A percentile compares a stretch with the other conserved stretches of the same genome.
Evolutionary conservation across 2,113 vertebrate genomes (phyloP).

Genomic region (Pontoporia blainvillei): DNA sequence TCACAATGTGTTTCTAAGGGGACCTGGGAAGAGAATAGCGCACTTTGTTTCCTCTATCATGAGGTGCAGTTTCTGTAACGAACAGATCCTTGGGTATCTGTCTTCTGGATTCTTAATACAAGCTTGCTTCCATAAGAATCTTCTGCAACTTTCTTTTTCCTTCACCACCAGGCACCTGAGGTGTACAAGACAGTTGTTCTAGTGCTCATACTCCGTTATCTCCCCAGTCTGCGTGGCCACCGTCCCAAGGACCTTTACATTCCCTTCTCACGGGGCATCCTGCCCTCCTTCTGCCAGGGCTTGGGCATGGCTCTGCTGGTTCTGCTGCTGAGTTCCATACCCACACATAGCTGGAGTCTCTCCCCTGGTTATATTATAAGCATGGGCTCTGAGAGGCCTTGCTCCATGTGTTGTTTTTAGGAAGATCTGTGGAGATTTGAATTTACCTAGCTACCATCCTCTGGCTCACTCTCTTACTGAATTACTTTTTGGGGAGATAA

Average conservation of each 20-base stretch:
- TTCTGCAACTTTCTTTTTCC: background rate
- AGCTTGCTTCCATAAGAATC: background rate
- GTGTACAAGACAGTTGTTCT: accelerated
- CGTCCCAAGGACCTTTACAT: background rate
- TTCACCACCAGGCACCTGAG: background rate
- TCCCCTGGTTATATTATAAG: background rate
- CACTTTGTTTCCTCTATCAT: background rate
- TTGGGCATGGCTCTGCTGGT: background rate
- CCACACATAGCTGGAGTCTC: too few species aligned
- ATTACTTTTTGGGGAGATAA: background rate
- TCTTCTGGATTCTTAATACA: background rate
- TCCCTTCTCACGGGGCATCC: background rate
- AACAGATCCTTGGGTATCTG: background rate
- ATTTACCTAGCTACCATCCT: background rate
- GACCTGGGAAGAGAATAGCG: background rate
- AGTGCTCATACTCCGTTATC: background rate
- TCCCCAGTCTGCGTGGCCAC: background rate
- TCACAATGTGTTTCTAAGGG: background rate
- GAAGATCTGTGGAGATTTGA: background rate
- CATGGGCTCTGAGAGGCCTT: background rate
- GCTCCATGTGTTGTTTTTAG: background rate
- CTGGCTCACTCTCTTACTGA: background rate
- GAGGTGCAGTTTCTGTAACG: background rate
- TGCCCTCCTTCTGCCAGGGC: background rate
- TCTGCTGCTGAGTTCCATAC: background rate